These are phyloP conservation scores for Hippocampus abdominalis DNA, from an alignment of 2,113 vertebrate genomes.

Conservation along the genomic window DNA sequence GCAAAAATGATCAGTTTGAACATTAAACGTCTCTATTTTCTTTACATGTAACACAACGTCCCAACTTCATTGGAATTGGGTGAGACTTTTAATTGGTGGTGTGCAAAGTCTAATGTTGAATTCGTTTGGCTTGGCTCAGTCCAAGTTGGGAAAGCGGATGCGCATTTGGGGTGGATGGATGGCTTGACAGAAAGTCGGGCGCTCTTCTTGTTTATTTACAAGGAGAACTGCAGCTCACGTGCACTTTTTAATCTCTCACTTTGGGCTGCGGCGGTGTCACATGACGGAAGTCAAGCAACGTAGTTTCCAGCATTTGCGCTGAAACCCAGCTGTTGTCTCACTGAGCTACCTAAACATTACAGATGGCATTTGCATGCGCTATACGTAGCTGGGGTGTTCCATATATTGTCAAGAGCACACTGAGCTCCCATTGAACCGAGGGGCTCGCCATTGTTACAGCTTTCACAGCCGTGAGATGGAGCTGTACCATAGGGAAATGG, in stretches of 20 bases:
- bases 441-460: constrained; percentile 27
- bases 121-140: not conserved
- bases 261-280: not conserved
- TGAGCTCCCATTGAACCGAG: constrained; percentile 46
- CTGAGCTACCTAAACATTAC: not conserved
- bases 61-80: too few species aligned
- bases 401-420: constrained; percentile 27
- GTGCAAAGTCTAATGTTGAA: too few species aligned
- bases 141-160: too few species aligned
- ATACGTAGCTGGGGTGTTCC: constrained; percentile 47
- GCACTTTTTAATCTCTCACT: constrained; percentile 3
- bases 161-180: not conserved
- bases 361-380: constrained; percentile 15
- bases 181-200: not conserved
- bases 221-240: not conserved
- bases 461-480: constrained; percentile 10
- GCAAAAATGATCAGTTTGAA: too few species aligned
- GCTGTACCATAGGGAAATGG: not conserved
- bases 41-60: too few species aligned
- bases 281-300: constrained; percentile 12
- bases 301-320: constrained; percentile 38
- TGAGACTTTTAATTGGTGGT: too few species aligned
- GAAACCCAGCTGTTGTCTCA: not conserved
- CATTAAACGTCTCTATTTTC: too few species aligned
- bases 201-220: not conserved